Conservation (phyloP, 2,888 invertebrate species). For the Cataglyphis altisquamis region DNA sequence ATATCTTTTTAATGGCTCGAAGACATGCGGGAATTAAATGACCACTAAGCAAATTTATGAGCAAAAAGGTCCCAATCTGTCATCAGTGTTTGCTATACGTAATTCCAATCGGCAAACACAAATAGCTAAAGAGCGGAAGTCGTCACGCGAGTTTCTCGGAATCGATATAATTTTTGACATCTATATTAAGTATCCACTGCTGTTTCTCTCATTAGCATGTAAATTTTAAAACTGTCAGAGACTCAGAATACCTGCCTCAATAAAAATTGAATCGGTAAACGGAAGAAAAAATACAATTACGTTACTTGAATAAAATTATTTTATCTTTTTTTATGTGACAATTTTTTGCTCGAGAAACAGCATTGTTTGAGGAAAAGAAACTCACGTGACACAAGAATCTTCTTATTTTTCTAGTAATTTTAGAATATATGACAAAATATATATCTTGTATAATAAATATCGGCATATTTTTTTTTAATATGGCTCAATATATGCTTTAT, state of each 20-base stretch:
- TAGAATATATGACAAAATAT: background rate
- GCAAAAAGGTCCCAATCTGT: slow-evolving; percentile 43
- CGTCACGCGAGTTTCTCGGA: slow-evolving; percentile 44
- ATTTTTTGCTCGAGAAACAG: background rate
- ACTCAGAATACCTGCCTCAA: background rate
- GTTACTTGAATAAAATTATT: background rate
- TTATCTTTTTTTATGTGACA: background rate
- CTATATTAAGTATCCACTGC: slow-evolving; percentile 33
- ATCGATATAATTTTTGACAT: slow-evolving; percentile 40
- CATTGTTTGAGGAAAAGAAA: background rate
- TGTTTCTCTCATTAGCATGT: slow-evolving; percentile 13
- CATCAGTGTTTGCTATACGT: slow-evolving; percentile 30
- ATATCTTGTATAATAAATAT: background rate
- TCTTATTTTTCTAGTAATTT: background rate
- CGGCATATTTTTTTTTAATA: background rate
- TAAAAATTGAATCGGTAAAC: slow-evolving; percentile 12
- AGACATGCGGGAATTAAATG: slow-evolving; percentile 37
- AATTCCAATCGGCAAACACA: slow-evolving; percentile 21
- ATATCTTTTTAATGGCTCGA: slow-evolving; percentile 22
- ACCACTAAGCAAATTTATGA: slow-evolving; percentile 51
- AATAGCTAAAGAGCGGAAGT: slow-evolving; percentile 22
- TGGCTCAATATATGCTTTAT: background rate
- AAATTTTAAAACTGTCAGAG: background rate
- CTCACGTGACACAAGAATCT: background rate
- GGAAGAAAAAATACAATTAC: background rate